Percentiles rank a stretch among this genome's conserved stretches.
phyloP scores from a whole-genome alignment of 1,140 invertebrate genomes.

The Akabosia matsudoensis region DNA sequence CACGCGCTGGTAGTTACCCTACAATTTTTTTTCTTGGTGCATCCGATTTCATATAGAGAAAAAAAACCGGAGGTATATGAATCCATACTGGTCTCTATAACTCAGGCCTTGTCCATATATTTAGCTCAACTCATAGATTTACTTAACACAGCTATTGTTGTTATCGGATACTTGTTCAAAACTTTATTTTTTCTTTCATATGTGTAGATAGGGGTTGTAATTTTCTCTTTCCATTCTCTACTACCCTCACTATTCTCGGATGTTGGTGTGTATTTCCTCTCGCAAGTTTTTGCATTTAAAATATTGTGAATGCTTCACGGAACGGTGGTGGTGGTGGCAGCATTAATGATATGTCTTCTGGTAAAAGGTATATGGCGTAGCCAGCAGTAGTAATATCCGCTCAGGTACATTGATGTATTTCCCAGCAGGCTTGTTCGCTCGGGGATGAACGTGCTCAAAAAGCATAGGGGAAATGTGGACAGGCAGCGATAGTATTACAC shows the following conservation, averaged over 20 bases:
- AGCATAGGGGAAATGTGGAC: no score
- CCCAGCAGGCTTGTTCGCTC: background rate
- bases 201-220: constrained; percentile 2
- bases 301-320: background rate
- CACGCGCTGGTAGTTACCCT: constrained; percentile 28
- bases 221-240: background rate
- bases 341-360: background rate
- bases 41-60: constrained; percentile 23
- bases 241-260: background rate
- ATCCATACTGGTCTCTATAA: background rate
- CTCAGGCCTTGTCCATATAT: no score
- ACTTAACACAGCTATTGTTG: no score
- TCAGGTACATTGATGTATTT: background rate
- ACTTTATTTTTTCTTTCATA: no score
- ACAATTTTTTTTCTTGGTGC: background rate
- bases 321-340: background rate
- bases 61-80: background rate
- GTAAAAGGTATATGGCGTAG: background rate
- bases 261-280: background rate
- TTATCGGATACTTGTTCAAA: background rate
- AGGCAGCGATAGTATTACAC: no score
- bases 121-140: no score
- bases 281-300: background rate
- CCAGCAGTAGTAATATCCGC: background rate
- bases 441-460: background rate